Evolutionary conservation across 2,888 invertebrate genomes (phyloP).

Genomic region (Mayetiola destructor): DNA sequence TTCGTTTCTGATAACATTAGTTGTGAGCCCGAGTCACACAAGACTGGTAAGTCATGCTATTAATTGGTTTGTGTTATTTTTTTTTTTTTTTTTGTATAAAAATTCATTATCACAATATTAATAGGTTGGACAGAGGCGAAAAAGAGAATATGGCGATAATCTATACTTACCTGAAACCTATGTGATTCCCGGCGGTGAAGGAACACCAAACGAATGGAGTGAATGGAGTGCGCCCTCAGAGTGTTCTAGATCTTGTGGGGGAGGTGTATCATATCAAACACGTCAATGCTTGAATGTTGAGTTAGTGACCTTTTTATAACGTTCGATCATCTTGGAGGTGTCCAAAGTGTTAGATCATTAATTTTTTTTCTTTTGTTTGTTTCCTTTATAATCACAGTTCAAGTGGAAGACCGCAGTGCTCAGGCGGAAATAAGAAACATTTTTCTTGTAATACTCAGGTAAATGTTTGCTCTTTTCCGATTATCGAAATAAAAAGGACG

Average conservation of each 20-base stretch:
- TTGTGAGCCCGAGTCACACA: constrained; percentile 39
- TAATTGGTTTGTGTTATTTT: constrained; percentile 7
- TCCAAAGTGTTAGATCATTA: not conserved
- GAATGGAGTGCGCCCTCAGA: constrained; percentile 70
- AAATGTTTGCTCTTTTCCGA: constrained; percentile 21
- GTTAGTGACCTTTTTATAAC: constrained; percentile 36
- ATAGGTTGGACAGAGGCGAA: constrained; percentile 52
- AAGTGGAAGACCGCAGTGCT: constrained; percentile 49
- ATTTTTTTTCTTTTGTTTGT: not conserved
- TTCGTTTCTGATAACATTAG: constrained; percentile 40
- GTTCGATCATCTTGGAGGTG: not conserved
- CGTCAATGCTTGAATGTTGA: constrained; percentile 54
- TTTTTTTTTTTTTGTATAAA: not conserved
- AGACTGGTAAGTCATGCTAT: constrained; percentile 43
- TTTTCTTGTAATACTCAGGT: constrained; percentile 85
- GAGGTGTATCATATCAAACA: constrained; percentile 77
- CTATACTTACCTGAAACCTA: constrained; percentile 56
- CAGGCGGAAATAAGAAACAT: constrained; percentile 66
- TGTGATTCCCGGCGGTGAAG: constrained; percentile 54
- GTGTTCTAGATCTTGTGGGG: constrained; percentile 85
- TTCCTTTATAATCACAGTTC: constrained; percentile 36
- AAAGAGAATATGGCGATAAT: constrained; percentile 61
- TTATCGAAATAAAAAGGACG: too few relatives aligned
- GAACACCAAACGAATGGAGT: constrained; percentile 54
- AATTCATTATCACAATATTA: not conserved